phyloP scores from a whole-genome alignment of 1,140 invertebrate genomes.

The Myzus persicae region DNA sequence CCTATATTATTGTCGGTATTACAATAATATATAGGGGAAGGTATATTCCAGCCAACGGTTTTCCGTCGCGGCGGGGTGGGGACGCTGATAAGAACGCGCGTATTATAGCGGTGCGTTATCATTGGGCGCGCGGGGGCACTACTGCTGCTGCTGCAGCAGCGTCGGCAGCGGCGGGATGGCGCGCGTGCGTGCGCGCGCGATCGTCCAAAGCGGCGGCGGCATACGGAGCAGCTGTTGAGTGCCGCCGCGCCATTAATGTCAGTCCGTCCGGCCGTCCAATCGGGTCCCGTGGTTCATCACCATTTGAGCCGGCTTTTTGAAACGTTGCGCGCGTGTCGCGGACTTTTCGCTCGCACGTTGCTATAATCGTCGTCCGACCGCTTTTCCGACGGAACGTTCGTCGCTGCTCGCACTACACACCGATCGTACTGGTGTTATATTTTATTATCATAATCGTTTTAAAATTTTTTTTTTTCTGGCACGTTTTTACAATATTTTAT shows the following conservation, averaged over 20 bases:
- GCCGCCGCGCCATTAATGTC: constrained; percentile 56
- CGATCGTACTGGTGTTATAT: not conserved
- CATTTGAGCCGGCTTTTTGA: constrained; percentile 40
- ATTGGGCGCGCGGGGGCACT: constrained; percentile 14
- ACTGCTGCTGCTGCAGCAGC: no score
- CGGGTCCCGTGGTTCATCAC: constrained; percentile 31
- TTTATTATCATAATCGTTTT: not conserved
- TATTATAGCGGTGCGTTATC: not conserved
- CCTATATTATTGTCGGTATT: not conserved
- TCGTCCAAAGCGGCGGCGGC: constrained; percentile 32
- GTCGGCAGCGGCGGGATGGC: not conserved
- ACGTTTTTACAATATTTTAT: not conserved
- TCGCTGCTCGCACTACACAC: not conserved
- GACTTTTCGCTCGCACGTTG: constrained; percentile 15
- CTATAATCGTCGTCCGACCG: constrained; percentile 10
- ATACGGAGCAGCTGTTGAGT: constrained; percentile 49
- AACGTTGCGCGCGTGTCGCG: constrained; percentile 2
- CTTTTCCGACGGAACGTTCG: not conserved
- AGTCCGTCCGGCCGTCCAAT: constrained; percentile 56
- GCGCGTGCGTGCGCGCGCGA: not conserved
- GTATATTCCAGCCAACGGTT: not conserved
- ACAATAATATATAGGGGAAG: not conserved
- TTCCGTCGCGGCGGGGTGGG: not conserved
- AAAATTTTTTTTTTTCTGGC: not conserved
- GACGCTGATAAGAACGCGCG: not conserved